Evolutionary conservation across 2,888 invertebrate species (phyloP).

Genomic region (Tenthredo notha): DNA sequence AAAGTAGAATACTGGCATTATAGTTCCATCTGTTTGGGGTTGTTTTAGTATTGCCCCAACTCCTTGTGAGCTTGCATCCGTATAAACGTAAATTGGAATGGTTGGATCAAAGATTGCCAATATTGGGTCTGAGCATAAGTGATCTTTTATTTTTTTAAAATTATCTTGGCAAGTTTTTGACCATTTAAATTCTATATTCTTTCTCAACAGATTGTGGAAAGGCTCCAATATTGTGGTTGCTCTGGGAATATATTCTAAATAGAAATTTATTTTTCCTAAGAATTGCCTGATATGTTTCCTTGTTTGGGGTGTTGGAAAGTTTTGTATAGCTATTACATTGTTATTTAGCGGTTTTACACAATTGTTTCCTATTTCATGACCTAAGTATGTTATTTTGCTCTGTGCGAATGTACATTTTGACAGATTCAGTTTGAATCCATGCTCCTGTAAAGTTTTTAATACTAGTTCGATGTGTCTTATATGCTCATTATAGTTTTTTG

Average conservation of each 20-base stretch:
- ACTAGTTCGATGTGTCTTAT: slow-evolving; percentile 7
- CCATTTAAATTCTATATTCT: slow-evolving; percentile 60
- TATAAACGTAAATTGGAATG: slow-evolving; percentile 57
- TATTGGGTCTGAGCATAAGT: slow-evolving; percentile 58
- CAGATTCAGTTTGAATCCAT: slow-evolving; percentile 26
- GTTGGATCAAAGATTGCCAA: slow-evolving; percentile 61
- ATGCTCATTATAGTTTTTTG: slow-evolving; percentile 59
- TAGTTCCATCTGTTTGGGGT: slow-evolving; percentile 56
- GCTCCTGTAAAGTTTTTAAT: too few species aligned
- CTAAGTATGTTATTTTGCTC: slow-evolving; percentile 51
- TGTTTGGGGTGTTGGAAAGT: slow-evolving; percentile 56
- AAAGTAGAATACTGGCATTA: too few species aligned
- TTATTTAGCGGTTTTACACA: slow-evolving; percentile 54
- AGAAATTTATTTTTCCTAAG: slow-evolving; percentile 63
- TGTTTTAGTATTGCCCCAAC: slow-evolving; percentile 62
- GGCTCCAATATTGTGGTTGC: slow-evolving; percentile 56
- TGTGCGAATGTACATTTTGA: slow-evolving; percentile 46
- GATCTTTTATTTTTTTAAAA: slow-evolving; percentile 60
- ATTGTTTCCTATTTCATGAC: slow-evolving; percentile 15
- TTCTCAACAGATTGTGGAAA: slow-evolving; percentile 60
- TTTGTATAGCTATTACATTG: slow-evolving; percentile 57
- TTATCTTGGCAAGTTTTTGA: slow-evolving; percentile 55
- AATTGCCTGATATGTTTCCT: slow-evolving; percentile 55
- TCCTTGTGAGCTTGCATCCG: slow-evolving; percentile 59
- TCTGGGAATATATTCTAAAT: slow-evolving; percentile 59